Base-by-base conservation (phyloP, 92 coral and sea anemone species). In the Actinernus sp. region DNA sequence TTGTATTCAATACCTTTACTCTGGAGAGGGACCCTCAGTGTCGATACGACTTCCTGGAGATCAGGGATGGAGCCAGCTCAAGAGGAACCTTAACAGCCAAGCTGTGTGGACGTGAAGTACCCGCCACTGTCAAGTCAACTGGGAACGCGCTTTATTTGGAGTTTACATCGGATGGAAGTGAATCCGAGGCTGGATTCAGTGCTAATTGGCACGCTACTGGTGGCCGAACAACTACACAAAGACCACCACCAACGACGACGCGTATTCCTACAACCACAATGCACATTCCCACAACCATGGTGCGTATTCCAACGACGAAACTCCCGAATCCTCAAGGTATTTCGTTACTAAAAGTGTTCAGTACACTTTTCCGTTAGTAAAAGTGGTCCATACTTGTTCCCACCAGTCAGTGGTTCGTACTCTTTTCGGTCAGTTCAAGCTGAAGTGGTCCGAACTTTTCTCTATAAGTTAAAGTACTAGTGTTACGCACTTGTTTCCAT, bases 111-210 rank as follows among this genome's bases (percentile, higher is more conserved):
- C 17, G 49, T 30, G 39, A 34, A 18, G 16, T 32, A 10, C 82
- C 83, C 2, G 49, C 18, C 4, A 29, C 80, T 19, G 66, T 74
- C 52, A 63, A 65, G 62, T 82, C 88, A 47, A n/a, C 64, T 17
- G 44, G 58, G 17, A 66, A 72, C 49, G 69, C 77, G 28, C 40
- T 82, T 26, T 61, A 73, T 36, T 44, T 82, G 21, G 61, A 49
- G 24, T 82, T 82, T 49, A 59, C 33, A 36, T 82, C 88, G 14
- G 88, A 82, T 82, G 57, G 53, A 21, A 73, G 82, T 25, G 78
- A 65, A 22, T 76, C 61, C 14, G 74, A 66, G 28, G 49, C 59
- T 38, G 82, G 86, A 9, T 85, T 85, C 47, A 25, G 44, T 33
- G 75, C 80, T 11, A 44, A 33, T 26, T 85, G 91, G 91, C 43